Percentiles rank a stretch among this genome's conserved stretches.
Conservation (phyloP, 2,888 invertebrate genomes). For the Spisula subtruncata region DNA sequence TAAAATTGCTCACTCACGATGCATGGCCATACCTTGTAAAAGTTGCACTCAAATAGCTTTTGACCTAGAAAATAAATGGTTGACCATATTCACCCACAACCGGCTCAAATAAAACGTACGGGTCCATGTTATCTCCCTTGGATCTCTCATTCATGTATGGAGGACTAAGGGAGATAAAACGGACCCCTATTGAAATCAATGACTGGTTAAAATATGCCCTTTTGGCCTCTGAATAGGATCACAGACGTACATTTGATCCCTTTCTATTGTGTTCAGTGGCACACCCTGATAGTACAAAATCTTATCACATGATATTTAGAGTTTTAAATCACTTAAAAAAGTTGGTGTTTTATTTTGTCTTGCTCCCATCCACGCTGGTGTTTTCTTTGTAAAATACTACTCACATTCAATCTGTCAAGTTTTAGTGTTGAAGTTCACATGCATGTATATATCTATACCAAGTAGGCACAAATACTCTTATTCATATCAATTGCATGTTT, state of each 20-base stretch:
- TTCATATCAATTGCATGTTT: neutral
- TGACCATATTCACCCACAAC: neutral
- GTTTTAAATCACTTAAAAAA: neutral
- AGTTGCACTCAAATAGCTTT: neutral
- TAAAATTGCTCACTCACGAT: slow-evolving; percentile 21
- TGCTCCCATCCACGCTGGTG: neutral
- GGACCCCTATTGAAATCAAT: too few species aligned
- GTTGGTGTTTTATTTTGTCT: neutral
- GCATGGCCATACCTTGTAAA: slow-evolving; percentile 15
- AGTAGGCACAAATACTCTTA: neutral
- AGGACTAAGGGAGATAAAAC: too few species aligned
- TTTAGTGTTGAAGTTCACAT: neutral
- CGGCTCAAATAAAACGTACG: too few species aligned
- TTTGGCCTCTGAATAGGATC: neutral
- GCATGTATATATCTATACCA: neutral
- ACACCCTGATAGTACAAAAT: neutral
- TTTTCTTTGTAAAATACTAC: neutral
- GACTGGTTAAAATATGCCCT: neutral
- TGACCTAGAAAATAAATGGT: neutral
- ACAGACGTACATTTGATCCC: neutral
- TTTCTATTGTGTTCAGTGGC: neutral
- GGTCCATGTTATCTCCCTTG: too few species aligned
- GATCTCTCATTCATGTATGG: too few species aligned
- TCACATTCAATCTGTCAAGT: neutral
- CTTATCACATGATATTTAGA: neutral